phyloP scores from a whole-genome alignment of 2,113 vertebrate species.

The Gallinago paraguaiae region DNA sequence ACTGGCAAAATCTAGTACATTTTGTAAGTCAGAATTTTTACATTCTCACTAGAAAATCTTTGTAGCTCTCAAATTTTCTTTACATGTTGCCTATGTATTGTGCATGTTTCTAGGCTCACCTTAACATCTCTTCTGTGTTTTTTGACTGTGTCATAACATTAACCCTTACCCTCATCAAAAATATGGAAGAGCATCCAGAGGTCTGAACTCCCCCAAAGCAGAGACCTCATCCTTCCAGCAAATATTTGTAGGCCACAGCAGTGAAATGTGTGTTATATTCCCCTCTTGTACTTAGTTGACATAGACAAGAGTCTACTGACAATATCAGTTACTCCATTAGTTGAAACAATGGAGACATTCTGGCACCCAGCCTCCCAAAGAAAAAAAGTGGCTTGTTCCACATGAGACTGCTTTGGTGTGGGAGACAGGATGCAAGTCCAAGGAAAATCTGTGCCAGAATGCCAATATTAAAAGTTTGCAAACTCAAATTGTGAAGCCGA shows the following conservation, averaged over 20 bases:
- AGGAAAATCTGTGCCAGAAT: not conserved
- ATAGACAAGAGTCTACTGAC: not conserved
- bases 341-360: not conserved
- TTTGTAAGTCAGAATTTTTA: not conserved
- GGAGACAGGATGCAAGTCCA: not conserved
- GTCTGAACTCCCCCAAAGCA: not conserved
- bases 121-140: not conserved
- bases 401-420: not conserved
- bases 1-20: not conserved
- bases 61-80: not conserved
- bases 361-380: not conserved
- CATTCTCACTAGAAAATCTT: not conserved
- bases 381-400: not conserved
- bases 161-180: not conserved
- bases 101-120: not conserved
- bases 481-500: not conserved
- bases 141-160: not conserved
- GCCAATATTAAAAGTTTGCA: not conserved
- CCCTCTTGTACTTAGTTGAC: not conserved
- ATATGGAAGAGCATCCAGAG: not conserved
- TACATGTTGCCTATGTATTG: not conserved
- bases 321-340: fast-evolving
- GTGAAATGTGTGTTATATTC: not conserved
- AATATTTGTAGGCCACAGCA: not conserved
- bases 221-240: not conserved